Conservation (phyloP, 2,888 invertebrate genomes). For the Barypeithes pellucidus region DNA sequence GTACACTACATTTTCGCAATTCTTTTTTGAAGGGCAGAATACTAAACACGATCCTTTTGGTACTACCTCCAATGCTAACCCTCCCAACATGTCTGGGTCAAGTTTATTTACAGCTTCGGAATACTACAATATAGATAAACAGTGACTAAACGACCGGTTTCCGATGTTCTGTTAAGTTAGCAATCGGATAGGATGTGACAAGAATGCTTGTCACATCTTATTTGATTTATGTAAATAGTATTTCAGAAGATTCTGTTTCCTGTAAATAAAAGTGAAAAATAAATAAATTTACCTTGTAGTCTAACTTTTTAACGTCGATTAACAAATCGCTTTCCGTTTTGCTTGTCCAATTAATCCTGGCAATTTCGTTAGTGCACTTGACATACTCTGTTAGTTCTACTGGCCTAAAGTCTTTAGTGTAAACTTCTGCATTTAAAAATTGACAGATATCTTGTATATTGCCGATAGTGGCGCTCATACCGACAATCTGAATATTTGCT, state of each 20-base stretch:
- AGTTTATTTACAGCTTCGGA: conserved; percentile 73
- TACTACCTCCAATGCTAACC: conserved; percentile 86
- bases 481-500: conserved; percentile 88
- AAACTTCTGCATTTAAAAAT: conserved; percentile 89
- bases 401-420: conserved; percentile 90
- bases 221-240: no score
- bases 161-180: no score
- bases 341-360: conserved; percentile 72
- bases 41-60: conserved; percentile 88
- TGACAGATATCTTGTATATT: conserved; percentile 86
- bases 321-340: conserved; percentile 73
- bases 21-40: conserved; percentile 94
- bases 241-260: no score
- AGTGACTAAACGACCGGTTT: no score
- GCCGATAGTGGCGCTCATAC: conserved; percentile 98
- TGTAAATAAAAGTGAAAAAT: no score
- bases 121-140: conserved; percentile 72
- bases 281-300: conserved; percentile 70
- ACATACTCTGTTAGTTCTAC: conserved; percentile 88
- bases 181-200: no score
- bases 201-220: no score
- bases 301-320: conserved; percentile 71
- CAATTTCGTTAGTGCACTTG: conserved; percentile 79
- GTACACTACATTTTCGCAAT: conserved; percentile 91
- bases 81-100: conserved; percentile 88